phyloP scores from a whole-genome alignment of 2,113 vertebrate species.

The Ochotona princeps region DNA sequence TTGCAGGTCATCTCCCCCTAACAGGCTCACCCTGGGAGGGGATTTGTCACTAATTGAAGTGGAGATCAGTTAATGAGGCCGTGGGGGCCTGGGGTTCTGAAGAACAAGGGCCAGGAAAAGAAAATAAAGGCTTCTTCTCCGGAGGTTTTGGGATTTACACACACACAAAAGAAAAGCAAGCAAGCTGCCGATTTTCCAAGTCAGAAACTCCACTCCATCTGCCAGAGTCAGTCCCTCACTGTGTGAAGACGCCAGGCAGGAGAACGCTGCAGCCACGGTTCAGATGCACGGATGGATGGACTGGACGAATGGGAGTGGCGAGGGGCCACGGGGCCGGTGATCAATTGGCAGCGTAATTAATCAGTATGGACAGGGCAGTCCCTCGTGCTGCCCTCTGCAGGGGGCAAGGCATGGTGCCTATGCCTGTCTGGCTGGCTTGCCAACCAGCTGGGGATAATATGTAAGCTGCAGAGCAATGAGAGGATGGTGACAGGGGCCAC shows the following conservation, averaged over 20 bases:
- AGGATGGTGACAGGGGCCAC: background rate
- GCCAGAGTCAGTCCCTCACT: constrained; percentile 71
- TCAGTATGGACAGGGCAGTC: constrained; percentile 58
- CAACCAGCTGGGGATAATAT: background rate
- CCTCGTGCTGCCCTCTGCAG: background rate
- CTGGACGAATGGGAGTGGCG: background rate
- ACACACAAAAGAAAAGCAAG: constrained; percentile 81
- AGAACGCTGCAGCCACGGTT: background rate
- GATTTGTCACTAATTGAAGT: constrained; percentile 91
- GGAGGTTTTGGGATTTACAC: constrained; percentile 78
- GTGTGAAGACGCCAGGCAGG: constrained; percentile 52
- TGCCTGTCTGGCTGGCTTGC: constrained; percentile 42
- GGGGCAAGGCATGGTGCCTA: constrained; percentile 16
- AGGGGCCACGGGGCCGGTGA: constrained; percentile 50
- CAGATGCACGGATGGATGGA: background rate
- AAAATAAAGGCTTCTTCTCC: constrained; percentile 76
- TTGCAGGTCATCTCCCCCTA: constrained; percentile 90
- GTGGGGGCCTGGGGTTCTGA: constrained; percentile 68
- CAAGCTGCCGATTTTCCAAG: constrained; percentile 77
- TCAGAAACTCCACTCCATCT: constrained; percentile 80
- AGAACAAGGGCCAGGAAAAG: constrained; percentile 72
- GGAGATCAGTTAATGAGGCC: constrained; percentile 85
- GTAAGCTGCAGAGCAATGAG: background rate
- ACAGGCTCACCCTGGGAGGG: constrained; percentile 90
- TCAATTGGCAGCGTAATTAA: constrained; percentile 69